phyloP scores from a whole-genome alignment of 30 jellyfish, hydroid and myxozoan genomes.

The Morbakka virulenta region DNA sequence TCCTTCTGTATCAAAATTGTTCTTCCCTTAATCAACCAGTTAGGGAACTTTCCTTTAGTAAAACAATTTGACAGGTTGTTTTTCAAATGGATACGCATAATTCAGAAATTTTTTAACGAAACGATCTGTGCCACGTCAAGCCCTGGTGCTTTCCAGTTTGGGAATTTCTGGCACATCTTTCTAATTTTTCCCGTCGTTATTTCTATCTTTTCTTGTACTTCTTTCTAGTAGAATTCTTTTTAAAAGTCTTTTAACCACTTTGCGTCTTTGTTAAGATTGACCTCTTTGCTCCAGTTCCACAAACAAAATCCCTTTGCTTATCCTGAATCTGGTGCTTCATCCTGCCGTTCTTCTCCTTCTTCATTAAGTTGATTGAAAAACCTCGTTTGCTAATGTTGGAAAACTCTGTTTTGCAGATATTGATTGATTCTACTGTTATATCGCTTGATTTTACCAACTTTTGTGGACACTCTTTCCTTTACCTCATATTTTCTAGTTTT shows the following conservation, averaged over 20 bases:
- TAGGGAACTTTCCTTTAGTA: slow-evolving; percentile 2
- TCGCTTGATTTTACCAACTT: slow-evolving; percentile 11
- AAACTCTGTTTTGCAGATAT: slow-evolving; percentile 16
- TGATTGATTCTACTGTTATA: slow-evolving; percentile 4
- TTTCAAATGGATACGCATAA: slow-evolving; percentile 15
- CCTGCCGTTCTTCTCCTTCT: background rate
- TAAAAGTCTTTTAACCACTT: background rate
- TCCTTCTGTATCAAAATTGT: no score
- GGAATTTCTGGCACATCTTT: slow-evolving; percentile 4
- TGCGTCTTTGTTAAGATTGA: no score
- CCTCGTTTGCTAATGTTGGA: background rate
- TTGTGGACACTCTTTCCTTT: no score
- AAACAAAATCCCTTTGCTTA: slow-evolving; percentile 7
- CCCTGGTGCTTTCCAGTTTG: slow-evolving; percentile 22
- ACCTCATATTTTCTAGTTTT: background rate
- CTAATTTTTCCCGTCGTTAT: slow-evolving; percentile 9
- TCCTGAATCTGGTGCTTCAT: slow-evolving; percentile 22
- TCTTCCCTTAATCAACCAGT: slow-evolving; percentile 22
- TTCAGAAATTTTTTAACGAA: slow-evolving; percentile 5
- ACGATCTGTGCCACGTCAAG: slow-evolving; percentile 10
- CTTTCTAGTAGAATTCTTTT: background rate
- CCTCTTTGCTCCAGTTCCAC: slow-evolving; percentile 25
- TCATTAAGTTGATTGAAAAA: slow-evolving; percentile 1
- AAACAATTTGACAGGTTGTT: no score
- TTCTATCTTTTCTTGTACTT: background rate